These are phyloP conservation scores for Urechis unicinctus DNA, from an alignment of 2,888 invertebrate species.

Conservation along the genomic window DNA sequence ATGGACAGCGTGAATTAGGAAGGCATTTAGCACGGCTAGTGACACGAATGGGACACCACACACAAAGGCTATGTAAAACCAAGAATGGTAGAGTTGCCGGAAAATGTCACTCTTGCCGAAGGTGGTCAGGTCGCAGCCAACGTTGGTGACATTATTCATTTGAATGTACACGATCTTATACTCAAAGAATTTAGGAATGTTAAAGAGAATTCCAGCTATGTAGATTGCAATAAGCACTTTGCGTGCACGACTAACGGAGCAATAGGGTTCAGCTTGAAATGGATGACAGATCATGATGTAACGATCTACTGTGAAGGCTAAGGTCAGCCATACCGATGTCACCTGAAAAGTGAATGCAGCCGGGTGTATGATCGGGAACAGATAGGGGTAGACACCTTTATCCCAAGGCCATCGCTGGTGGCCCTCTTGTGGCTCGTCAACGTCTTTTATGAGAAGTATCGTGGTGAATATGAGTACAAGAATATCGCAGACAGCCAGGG, in stretches of 20 bases:
- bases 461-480: conserved; percentile 41
- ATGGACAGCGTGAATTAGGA: conserved; percentile 45
- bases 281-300: conserved; percentile 52
- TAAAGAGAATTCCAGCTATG: conserved; percentile 37
- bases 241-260: conserved; percentile 35
- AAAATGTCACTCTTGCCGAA: conserved; percentile 28
- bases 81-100: conserved; percentile 42
- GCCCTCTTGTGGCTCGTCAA: conserved; percentile 15
- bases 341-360: conserved; percentile 45
- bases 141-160: conserved; percentile 2
- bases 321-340: conserved; percentile 46
- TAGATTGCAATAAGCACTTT: conserved; percentile 34
- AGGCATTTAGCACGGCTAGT: conserved; percentile 43
- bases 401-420: conserved; percentile 16
- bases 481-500: conserved; percentile 44
- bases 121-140: conserved; percentile 24
- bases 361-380: conserved; percentile 45
- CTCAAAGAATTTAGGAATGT: conserved; percentile 46
- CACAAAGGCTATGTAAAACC: conserved; percentile 45
- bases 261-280: conserved; percentile 42
- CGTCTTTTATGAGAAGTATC: conserved; percentile 37
- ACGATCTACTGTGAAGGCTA: conserved; percentile 48
- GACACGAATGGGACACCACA: conserved; percentile 47
- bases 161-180: conserved; percentile 28
- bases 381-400: conserved; percentile 28